Base-by-base conservation (phyloP, 2,797 vertebrate species). In the Lycodopsis pacificus region DNA sequence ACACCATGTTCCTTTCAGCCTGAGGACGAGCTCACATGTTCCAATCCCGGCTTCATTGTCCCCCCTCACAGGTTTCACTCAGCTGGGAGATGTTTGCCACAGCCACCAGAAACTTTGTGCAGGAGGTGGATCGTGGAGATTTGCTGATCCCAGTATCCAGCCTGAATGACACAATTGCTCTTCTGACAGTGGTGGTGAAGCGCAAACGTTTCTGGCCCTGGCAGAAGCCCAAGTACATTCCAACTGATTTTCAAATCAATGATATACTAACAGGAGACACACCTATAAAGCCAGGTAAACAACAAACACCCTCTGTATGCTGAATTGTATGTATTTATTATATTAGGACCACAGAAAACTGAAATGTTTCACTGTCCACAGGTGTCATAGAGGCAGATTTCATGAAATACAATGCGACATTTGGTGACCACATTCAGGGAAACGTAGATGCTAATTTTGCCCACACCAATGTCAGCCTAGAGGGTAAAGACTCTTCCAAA, bases 41-140 rank as follows among this genome's bases (percentile, higher is more conserved):
- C 48, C 12, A 14, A 46, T 59, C 25, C 15, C 34, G 15, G 2
- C 44, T 76, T 48, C 15, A n/a, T 40, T 34, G 1, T 80, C 65
- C 1, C 2, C 2, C 20, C 7, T 61, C 49, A 9, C 68, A 80
- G 75, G 30, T 58, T 57, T 46, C 4, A 9, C 40, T 36, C 84
- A 77, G 58, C 11, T 32, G n/a, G 7, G 87, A 88, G 67, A 99
- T 99, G 98, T 99, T 99, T 91, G 96, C 96, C 77, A 95, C 96
- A 84, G 98, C 97, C 51, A 97, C 97, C 7, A 96, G 87, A 71
- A 98, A 95, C 90, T 96, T 99, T 3, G 95, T 98, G 83, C 95
- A 93, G 86, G 96, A 99, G 88, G 95, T 97, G 63, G 98, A 97
- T 57, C 57, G 68, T 0, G 95, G 93, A 6, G 97, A 97, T 13